A percentile compares a stretch with the other conserved stretches of the same genome.
These are phyloP conservation scores for Carettochelys insculpta DNA, from an alignment of 2,113 vertebrate genomes.

Conservation along the genomic window DNA sequence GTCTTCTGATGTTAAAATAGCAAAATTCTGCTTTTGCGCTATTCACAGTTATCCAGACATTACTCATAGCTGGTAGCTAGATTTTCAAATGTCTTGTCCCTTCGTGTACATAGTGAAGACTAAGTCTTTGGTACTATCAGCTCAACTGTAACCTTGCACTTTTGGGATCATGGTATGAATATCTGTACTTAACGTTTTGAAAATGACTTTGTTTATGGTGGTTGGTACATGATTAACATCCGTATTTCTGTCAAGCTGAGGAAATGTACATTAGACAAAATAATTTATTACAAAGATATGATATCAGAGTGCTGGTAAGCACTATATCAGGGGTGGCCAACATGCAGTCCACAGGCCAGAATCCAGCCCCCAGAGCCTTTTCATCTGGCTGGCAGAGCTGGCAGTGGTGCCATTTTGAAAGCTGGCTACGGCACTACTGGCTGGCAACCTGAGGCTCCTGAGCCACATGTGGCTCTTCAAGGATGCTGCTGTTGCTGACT, in stretches of 20 bases:
- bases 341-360: too few relatives aligned
- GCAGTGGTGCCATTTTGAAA: too few relatives aligned
- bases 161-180: neutral
- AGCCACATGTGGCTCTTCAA: too few relatives aligned
- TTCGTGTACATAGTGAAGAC: neutral
- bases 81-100: neutral
- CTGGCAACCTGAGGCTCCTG: too few relatives aligned
- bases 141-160: neutral
- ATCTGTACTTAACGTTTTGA: neutral
- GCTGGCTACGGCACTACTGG: too few relatives aligned
- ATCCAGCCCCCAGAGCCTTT: too few relatives aligned
- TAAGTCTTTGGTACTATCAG: neutral
- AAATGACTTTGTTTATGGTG: neutral
- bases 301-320: fast-evolving
- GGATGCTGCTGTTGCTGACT: too few relatives aligned
- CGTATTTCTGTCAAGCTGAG: neutral
- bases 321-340: too few relatives aligned
- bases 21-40: neutral
- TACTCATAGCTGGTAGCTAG: neutral
- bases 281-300: neutral
- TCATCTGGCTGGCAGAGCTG: too few relatives aligned
- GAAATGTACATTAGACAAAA: neutral
- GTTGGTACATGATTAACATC: neutral
- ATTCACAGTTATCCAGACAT: neutral
- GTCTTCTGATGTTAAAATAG: constrained; percentile 39